Evolutionary conservation across 2,113 vertebrate genomes (phyloP).

Genomic region (Indri indri): DNA sequence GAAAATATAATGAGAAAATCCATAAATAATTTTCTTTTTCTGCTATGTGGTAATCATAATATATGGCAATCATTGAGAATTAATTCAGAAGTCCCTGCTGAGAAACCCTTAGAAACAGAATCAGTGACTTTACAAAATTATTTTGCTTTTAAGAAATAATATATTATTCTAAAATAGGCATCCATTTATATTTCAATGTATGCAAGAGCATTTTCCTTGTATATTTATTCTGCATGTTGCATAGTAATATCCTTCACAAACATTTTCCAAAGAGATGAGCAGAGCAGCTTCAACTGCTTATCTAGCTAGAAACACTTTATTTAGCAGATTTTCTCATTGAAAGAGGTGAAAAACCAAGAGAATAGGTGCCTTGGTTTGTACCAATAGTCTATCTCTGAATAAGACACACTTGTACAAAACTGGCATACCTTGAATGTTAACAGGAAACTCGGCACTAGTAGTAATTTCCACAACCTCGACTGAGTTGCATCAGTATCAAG

Average conservation of each 20-base stretch:
- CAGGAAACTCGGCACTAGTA: not conserved
- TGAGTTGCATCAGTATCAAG: not conserved
- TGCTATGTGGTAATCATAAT: not conserved
- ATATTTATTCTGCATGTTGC: not conserved
- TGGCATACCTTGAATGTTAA: not conserved
- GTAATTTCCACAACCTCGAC: not conserved
- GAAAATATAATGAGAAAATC: not conserved
- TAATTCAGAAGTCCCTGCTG: not conserved
- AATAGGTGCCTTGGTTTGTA: not conserved
- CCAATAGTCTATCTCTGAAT: not conserved
- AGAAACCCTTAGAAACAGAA: not conserved
- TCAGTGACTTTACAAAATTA: not conserved
- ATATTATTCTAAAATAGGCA: not conserved
- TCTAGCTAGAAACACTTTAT: not conserved
- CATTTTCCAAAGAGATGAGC: not conserved
- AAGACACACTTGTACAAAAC: not conserved
- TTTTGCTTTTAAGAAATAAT: conserved; percentile 8
- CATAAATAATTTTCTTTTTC: not conserved
- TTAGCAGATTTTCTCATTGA: not conserved
- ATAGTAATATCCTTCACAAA: not conserved
- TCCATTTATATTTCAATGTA: not conserved
- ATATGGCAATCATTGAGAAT: not conserved
- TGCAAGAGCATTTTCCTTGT: not conserved
- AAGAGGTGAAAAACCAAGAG: not conserved
- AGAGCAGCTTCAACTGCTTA: not conserved